Conservation (phyloP, 2,113 vertebrate species). For the Lampris megalopsis region DNA sequence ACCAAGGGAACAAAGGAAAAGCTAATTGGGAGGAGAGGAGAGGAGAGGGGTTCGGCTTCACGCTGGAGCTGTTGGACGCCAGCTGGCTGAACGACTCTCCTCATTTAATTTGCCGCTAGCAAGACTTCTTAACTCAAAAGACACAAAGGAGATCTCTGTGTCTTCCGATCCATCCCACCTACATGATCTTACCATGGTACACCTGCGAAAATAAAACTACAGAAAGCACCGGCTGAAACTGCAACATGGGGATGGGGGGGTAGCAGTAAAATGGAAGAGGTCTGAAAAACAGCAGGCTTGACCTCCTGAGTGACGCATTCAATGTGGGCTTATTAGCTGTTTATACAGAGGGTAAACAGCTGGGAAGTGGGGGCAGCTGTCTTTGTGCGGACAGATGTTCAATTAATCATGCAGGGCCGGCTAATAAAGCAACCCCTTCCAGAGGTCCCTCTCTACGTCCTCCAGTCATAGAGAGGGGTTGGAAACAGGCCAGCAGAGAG, state of each 20-base stretch:
- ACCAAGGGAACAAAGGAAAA: slow-evolving; percentile 69
- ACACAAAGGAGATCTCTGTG: slow-evolving; percentile 31
- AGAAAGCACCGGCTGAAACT: not conserved
- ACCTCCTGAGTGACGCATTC: slow-evolving; percentile 55
- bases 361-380: slow-evolving; percentile 72
- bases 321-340: slow-evolving; percentile 68
- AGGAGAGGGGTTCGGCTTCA: slow-evolving; percentile 55
- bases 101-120: slow-evolving; percentile 34
- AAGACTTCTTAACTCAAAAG: slow-evolving; percentile 40
- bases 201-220: slow-evolving; percentile 39
- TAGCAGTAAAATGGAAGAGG: slow-evolving; percentile 16
- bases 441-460: slow-evolving; percentile 59
- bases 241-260: not conserved
- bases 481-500: slow-evolving; percentile 65
- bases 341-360: slow-evolving; percentile 77
- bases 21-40: slow-evolving; percentile 64
- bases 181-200: slow-evolving; percentile 35
- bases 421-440: slow-evolving; percentile 75
- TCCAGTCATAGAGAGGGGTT: slow-evolving; percentile 52
- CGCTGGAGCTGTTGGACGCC: slow-evolving; percentile 46
- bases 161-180: slow-evolving; percentile 15
- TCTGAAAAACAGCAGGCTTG: slow-evolving; percentile 33
- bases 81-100: slow-evolving; percentile 21
- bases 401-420: slow-evolving; percentile 76
- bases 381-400: slow-evolving; percentile 77